Conservation (phyloP, 2,888 invertebrate genomes). For the Euplagia quadripunctaria region DNA sequence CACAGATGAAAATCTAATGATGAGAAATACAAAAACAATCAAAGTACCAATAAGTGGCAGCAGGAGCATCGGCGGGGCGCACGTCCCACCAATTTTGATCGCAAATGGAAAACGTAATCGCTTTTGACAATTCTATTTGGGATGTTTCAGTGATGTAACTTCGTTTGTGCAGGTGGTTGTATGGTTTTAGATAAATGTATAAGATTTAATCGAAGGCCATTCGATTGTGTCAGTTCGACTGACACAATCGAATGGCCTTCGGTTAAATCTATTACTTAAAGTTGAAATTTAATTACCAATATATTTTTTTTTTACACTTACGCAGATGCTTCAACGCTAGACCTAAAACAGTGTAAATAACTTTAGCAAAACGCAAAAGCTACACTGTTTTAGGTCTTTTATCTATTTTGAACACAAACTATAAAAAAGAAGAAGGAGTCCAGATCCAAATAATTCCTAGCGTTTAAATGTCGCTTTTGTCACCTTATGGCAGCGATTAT, state of each 20-base stretch:
- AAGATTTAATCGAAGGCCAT: no score
- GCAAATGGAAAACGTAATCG: constrained; percentile 84
- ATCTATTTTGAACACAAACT: no score
- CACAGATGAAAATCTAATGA: constrained; percentile 54
- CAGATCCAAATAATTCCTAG: neutral
- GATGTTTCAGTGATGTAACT: constrained; percentile 69
- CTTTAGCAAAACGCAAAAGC: no score
- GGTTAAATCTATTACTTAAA: neutral
- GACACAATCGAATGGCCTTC: neutral
- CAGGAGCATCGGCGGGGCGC: constrained; percentile 55
- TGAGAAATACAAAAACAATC: constrained; percentile 67
- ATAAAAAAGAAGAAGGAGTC: no score
- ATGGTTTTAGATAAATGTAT: constrained; percentile 6
- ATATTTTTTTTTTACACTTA: neutral
- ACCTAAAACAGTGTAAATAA: no score
- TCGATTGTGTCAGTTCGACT: neutral
- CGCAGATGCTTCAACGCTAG: neutral
- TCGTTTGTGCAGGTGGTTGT: constrained; percentile 72
- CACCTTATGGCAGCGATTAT: neutral
- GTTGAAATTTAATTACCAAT: neutral
- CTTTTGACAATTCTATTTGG: constrained; percentile 80
- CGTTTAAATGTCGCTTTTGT: neutral
- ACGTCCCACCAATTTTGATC: constrained; percentile 79
- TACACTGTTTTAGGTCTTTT: no score
- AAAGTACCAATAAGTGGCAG: constrained; percentile 58